These are phyloP conservation scores for Dasysyrphus tricinctus DNA, from an alignment of 2,888 invertebrate species.

Conservation along the genomic window DNA sequence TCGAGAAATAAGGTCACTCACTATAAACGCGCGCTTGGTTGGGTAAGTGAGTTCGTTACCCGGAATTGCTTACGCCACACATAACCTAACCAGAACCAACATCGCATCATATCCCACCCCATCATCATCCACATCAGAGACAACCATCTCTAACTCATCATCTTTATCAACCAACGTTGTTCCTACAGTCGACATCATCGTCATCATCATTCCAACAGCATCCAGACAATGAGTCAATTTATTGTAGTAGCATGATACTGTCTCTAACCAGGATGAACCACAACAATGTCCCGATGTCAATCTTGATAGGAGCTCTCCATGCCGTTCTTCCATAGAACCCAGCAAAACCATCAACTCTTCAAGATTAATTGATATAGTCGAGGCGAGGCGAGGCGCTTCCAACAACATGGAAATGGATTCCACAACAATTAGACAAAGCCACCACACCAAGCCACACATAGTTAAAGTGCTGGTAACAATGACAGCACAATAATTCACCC, in stretches of 20 bases:
- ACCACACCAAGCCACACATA: constrained; percentile 22
- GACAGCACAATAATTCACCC: constrained; percentile 67
- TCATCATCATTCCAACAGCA: constrained; percentile 47
- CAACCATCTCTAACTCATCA: constrained; percentile 63
- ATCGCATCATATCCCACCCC: neutral
- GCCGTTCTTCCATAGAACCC: constrained; percentile 20
- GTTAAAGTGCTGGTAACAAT: constrained; percentile 57
- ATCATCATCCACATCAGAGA: constrained; percentile 6
- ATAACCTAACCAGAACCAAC: constrained; percentile 33
- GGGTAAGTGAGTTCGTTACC: constrained; percentile 57
- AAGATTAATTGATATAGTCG: constrained; percentile 73
- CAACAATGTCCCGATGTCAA: constrained; percentile 72
- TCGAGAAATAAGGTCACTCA: constrained; percentile 66
- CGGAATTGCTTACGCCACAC: constrained; percentile 68
- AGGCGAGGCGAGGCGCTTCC: constrained; percentile 53
- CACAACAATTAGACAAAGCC: constrained; percentile 66
- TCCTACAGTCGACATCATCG: constrained; percentile 10
- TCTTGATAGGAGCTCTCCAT: constrained; percentile 47
- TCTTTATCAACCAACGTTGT: constrained; percentile 48
- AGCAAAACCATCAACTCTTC: constrained; percentile 54
- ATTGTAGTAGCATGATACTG: constrained; percentile 49
- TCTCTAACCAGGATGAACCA: constrained; percentile 46
- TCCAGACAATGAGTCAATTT: constrained; percentile 74
- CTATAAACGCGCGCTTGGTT: constrained; percentile 39
- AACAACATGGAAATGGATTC: constrained; percentile 73